Percentiles rank a stretch among this genome's conserved stretches.
Conservation (phyloP, 2,113 vertebrate species). For the Thermophis baileyi region DNA sequence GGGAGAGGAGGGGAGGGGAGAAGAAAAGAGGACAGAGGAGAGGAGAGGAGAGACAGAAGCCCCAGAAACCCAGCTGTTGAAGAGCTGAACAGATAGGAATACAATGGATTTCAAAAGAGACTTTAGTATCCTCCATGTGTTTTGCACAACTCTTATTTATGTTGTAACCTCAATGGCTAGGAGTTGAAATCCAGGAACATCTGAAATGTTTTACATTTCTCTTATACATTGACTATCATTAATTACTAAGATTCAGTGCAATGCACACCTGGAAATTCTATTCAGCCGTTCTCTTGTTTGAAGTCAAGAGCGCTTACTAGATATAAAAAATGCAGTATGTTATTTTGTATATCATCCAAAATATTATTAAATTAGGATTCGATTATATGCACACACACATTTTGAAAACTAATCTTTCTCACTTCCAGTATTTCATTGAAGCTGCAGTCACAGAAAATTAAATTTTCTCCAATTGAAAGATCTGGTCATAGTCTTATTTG, state of each 20-base stretch:
- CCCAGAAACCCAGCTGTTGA: not conserved
- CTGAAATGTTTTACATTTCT: not conserved
- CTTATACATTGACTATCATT: not conserved
- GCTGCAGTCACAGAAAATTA: conserved; percentile 49
- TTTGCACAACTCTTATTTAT: not conserved
- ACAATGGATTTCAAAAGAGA: not conserved
- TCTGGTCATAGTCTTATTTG: conserved; percentile 54
- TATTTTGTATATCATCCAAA: not conserved
- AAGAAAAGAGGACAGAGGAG: not conserved
- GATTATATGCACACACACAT: not conserved
- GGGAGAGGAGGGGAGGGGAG: not conserved
- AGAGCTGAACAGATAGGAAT: not conserved
- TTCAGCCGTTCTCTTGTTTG: not conserved
- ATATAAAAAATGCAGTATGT: not conserved
- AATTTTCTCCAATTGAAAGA: conserved; percentile 43
- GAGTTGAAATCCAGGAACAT: not conserved
- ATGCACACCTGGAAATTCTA: not conserved
- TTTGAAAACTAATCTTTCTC: conserved; percentile 37
- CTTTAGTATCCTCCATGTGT: not conserved
- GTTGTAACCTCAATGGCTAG: not conserved
- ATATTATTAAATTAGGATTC: conserved; percentile 16
- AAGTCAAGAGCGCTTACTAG: not conserved
- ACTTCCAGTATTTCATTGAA: conserved; percentile 14
- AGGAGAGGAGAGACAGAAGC: not conserved
- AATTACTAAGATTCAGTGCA: not conserved